Percentiles rank a stretch among this genome's conserved stretches.
Conservation (phyloP, 2,113 vertebrate genomes). For the Tursiops truncatus region DNA sequence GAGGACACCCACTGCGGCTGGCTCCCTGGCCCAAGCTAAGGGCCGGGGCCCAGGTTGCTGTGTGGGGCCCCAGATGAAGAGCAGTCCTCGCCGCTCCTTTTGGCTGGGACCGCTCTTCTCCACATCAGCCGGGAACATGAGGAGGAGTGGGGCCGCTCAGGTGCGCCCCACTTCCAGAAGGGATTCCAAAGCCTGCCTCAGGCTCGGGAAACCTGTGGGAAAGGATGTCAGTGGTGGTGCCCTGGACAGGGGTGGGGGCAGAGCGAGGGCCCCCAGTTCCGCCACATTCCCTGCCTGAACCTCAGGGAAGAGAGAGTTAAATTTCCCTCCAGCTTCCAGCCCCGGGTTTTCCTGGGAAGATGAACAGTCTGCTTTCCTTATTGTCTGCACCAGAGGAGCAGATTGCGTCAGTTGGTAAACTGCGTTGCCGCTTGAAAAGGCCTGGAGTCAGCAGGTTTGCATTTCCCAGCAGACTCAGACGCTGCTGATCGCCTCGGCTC, state of each 20-base stretch:
- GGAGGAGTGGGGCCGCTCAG: neutral
- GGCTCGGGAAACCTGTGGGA: neutral
- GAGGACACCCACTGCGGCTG: neutral
- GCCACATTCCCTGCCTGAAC: neutral
- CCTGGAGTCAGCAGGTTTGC: conserved; percentile 75
- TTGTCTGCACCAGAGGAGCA: conserved; percentile 72
- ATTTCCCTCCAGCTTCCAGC: conserved; percentile 24
- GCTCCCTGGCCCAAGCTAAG: neutral
- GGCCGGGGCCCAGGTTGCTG: neutral
- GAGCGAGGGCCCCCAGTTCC: neutral
- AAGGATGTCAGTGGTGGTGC: neutral
- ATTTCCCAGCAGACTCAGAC: conserved; percentile 53
- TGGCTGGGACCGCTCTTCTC: neutral
- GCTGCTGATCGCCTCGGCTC: conserved; percentile 34
- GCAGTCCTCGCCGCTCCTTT: neutral
- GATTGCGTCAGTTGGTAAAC: conserved; percentile 79
- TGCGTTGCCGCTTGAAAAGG: conserved; percentile 62
- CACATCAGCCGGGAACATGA: neutral
- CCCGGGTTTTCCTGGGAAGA: conserved; percentile 62
- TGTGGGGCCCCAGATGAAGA: neutral
- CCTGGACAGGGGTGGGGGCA: neutral
- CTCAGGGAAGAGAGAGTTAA: conserved; percentile 35
- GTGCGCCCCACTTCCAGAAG: neutral
- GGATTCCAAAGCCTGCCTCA: neutral
- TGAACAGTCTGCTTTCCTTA: conserved; percentile 67